Conservation (phyloP, 2,797 vertebrate genomes). For the Typhlichthys subterraneus region DNA sequence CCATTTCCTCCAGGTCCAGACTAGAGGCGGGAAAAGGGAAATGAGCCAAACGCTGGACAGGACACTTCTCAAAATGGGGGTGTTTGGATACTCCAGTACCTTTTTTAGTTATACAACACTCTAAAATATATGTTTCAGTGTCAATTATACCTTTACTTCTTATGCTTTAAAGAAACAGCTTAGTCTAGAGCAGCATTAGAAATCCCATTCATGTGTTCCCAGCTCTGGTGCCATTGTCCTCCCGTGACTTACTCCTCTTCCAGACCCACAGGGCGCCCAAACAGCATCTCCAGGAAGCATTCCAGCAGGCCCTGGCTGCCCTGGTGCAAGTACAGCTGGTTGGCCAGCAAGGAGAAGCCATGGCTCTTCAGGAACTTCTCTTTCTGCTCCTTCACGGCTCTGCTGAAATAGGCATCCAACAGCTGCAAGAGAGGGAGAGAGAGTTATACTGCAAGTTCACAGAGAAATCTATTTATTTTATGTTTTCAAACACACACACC, state of each 20-base stretch:
- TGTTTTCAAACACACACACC: neutral
- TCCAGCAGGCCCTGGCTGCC: slow-evolving; percentile 91
- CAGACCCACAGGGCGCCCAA: slow-evolving; percentile 85
- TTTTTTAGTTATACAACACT: too few species aligned
- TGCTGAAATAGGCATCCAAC: slow-evolving; percentile 92
- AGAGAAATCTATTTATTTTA: neutral
- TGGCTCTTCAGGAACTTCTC: slow-evolving; percentile 96
- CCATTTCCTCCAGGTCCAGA: slow-evolving; percentile 92
- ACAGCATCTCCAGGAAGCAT: slow-evolving; percentile 93
- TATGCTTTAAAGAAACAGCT: too few species aligned
- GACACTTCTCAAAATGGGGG: neutral
- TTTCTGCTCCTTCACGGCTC: slow-evolving; percentile 94
- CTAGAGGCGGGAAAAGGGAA: slow-evolving; percentile 66
- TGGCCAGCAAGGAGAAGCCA: slow-evolving; percentile 95
- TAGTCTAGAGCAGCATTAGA: too few species aligned
- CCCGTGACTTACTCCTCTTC: slow-evolving; percentile 91
- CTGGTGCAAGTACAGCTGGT: slow-evolving; percentile 95
- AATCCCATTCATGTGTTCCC: neutral
- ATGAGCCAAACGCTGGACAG: neutral
- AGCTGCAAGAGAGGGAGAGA: slow-evolving; percentile 75
- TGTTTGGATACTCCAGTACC: too few species aligned
- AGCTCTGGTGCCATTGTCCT: neutral
- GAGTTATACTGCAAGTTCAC: neutral
- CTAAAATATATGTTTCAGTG: too few species aligned
- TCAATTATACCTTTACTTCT: too few species aligned